Percentiles rank a stretch among this genome's conserved stretches.
phyloP scores from a whole-genome alignment of 2,888 invertebrate species.

The Leptinotarsa tumamoca region DNA sequence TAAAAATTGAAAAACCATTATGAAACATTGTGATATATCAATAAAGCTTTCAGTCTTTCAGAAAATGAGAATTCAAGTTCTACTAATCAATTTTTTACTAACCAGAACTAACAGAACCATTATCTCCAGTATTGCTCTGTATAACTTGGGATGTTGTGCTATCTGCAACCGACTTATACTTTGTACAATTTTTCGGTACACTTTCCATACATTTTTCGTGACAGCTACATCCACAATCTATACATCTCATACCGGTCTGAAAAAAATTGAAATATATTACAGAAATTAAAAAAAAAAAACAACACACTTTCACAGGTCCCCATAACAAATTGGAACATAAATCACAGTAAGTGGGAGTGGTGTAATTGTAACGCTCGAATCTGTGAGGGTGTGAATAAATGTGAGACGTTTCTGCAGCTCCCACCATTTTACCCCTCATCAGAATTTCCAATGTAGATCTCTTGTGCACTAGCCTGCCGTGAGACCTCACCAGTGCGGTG shows the following conservation, averaged over 20 bases:
- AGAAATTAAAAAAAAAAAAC: neutral
- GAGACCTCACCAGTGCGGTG: slow-evolving; percentile 86
- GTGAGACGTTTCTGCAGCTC: slow-evolving; percentile 69
- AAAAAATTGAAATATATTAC: slow-evolving; percentile 37
- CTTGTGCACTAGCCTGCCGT: slow-evolving; percentile 87
- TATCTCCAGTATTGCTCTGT: slow-evolving; percentile 72
- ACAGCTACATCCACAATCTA: slow-evolving; percentile 94
- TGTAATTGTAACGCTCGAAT: slow-evolving; percentile 88
- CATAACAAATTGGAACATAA: slow-evolving; percentile 90
- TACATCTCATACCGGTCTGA: slow-evolving; percentile 73
- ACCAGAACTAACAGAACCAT: slow-evolving; percentile 80
- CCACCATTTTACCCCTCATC: slow-evolving; percentile 77
- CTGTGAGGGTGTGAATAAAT: slow-evolving; percentile 82
- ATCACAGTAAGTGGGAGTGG: slow-evolving; percentile 90
- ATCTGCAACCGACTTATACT: slow-evolving; percentile 73
- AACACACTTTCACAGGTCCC: slow-evolving; percentile 86
- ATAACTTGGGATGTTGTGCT: slow-evolving; percentile 61
- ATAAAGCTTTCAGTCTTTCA: too few relatives aligned
- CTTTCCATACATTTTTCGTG: slow-evolving; percentile 94
- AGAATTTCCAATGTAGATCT: slow-evolving; percentile 91
- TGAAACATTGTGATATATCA: neutral
- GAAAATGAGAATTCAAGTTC: neutral
- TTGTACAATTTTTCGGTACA: slow-evolving; percentile 88
- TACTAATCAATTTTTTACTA: slow-evolving; percentile 36
- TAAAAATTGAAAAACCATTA: neutral